Evolutionary conservation across 2,113 vertebrate genomes (phyloP), one percentile per base, ranked within the genome.

Genomic region (Aplodontia rufa): DNA sequence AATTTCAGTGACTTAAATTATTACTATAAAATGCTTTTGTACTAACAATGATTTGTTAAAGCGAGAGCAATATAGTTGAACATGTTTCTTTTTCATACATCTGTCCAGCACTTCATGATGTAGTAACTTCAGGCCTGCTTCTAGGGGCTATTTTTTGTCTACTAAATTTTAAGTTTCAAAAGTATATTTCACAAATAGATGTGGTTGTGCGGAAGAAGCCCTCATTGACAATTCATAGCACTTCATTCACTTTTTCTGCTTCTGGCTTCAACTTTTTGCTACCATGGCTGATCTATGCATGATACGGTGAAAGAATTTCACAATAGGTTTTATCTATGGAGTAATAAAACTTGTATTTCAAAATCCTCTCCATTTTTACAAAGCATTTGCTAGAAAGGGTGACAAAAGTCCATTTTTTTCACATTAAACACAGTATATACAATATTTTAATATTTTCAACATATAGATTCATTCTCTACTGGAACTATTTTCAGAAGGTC

Each of bases 281-380:
- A 49, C 28, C 80, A 28, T 14, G 40, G 51, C 40, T 72, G 35
- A 32, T 26, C 26, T 74, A n/a, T n/a, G n/a, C n/a, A n/a, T n/a
- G n/a, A n/a, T n/a, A n/a, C n/a, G n/a, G n/a, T n/a, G n/a, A n/a
- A n/a, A n/a, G n/a, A n/a, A n/a, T n/a, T n/a, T n/a, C n/a, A n/a
- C n/a, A n/a, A n/a, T n/a, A n/a, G n/a, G n/a, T n/a, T n/a, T n/a
- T n/a, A n/a, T n/a, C n/a, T n/a, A n/a, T n/a, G n/a, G n/a, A 96
- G 82, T 78, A 81, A 76, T 68, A 72, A 76, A 88, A 84, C 10
- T 13, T 69, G 32, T 87, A 90, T 94, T 96, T 91, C 60, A 81
- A 58, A 84, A 2, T 91, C 37, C 81, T 71, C 13, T 7, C 16
- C 1, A 80, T 8, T n/a, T 85, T 88, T 42, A 17, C 42, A 94